A percentile compares a stretch with the other conserved stretches of the same genome.
phyloP scores from a whole-genome alignment of 1,140 invertebrate genomes.

The Streblospio benedicti region DNA sequence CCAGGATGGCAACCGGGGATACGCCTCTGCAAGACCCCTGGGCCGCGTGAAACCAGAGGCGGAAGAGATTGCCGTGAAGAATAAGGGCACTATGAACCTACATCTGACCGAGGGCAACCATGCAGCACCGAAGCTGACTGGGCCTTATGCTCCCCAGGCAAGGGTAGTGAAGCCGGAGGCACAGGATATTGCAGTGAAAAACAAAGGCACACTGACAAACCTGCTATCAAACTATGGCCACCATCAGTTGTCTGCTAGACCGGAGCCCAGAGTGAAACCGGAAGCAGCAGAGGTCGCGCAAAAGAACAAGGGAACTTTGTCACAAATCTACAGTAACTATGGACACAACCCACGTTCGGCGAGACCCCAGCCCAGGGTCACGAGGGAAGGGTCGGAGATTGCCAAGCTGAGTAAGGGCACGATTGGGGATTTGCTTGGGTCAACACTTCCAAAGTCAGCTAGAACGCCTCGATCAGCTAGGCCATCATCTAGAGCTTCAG shows the following conservation, averaged over 20 bases:
- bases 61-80: conserved; percentile 10
- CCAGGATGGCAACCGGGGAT: neutral
- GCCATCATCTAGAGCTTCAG: too few relatives aligned
- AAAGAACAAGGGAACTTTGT: conserved; percentile 4
- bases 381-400: conserved; percentile 33
- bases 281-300: conserved; percentile 32
- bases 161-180: conserved; percentile 33
- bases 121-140: conserved; percentile 21
- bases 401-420: conserved; percentile 32
- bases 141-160: too few relatives aligned
- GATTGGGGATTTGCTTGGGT: too few relatives aligned
- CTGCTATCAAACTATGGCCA: conserved; percentile 31
- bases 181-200: conserved; percentile 35
- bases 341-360: neutral
- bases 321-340: neutral
- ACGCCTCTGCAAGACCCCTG: neutral
- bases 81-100: conserved; percentile 35
- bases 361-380: conserved; percentile 19
- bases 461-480: too few relatives aligned
- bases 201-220: conserved; percentile 25
- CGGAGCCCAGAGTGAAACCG: conserved; percentile 34
- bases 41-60: neutral
- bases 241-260: conserved; percentile 25
- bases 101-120: conserved; percentile 37
- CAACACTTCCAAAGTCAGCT: too few relatives aligned